These are phyloP conservation scores for Catocala fraxini DNA, from an alignment of 2,888 invertebrate genomes.

Conservation along the genomic window DNA sequence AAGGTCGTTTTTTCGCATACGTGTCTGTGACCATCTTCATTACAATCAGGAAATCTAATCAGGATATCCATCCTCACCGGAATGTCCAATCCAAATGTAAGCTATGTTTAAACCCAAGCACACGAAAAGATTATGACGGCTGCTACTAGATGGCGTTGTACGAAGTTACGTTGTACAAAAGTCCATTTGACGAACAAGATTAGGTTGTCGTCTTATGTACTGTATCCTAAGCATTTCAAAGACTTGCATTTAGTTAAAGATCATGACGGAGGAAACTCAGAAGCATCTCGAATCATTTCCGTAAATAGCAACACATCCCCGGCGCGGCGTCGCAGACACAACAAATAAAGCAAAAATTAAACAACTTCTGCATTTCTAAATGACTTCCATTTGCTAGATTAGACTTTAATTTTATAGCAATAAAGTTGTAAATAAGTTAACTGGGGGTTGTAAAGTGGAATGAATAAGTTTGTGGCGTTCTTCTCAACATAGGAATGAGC, in stretches of 20 bases:
- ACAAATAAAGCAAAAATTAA: slow-evolving; percentile 31
- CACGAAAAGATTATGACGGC: not conserved
- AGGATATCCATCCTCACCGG: not conserved
- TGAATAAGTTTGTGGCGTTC: slow-evolving; percentile 10
- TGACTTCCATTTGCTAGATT: not conserved
- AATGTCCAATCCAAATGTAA: not conserved
- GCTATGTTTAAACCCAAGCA: too few relatives aligned
- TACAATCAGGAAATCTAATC: slow-evolving; percentile 3
- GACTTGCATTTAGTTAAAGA: not conserved
- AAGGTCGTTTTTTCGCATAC: too few relatives aligned
- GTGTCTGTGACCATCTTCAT: not conserved
- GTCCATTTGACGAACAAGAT: not conserved
- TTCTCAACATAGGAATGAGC: slow-evolving; percentile 30
- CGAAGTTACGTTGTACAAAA: not conserved
- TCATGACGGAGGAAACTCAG: slow-evolving; percentile 9
- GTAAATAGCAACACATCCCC: slow-evolving; percentile 36
- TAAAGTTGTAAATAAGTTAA: slow-evolving; percentile 17
- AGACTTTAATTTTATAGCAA: fast-evolving
- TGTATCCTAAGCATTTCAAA: too few relatives aligned
- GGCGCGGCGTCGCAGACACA: slow-evolving; percentile 20
- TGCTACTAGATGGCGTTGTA: not conserved
- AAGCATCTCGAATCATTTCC: slow-evolving; percentile 20
- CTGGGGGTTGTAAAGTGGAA: not conserved
- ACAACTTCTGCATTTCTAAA: not conserved
- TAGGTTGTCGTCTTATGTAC: too few relatives aligned